Conservation (phyloP, 2,888 invertebrate species). For the Galeopsomyia nigrocyanea region DNA sequence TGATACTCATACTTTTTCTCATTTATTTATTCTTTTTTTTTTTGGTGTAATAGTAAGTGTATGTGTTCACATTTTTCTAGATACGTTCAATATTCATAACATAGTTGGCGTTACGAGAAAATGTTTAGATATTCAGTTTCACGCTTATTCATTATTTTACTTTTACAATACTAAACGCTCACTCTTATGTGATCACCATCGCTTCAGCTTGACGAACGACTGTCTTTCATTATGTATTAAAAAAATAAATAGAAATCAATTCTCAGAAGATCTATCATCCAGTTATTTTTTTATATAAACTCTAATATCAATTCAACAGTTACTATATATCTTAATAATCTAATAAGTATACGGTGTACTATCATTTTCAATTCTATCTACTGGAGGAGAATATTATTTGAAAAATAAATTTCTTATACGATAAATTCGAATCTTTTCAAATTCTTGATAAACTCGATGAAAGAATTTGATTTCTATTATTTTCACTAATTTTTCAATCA, state of each 20-base stretch:
- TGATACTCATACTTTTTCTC: slow-evolving; percentile 33
- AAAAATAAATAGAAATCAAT: slow-evolving; percentile 23
- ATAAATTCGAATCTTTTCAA: no score
- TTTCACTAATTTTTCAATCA: slow-evolving; percentile 3
- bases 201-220: slow-evolving; percentile 1
- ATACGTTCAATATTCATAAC: slow-evolving; percentile 24
- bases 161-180: slow-evolving; percentile 17
- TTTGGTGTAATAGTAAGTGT: slow-evolving; percentile 23
- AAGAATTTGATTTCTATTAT: slow-evolving; percentile 20
- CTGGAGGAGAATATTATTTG: slow-evolving; percentile 6
- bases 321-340: slow-evolving; percentile 18
- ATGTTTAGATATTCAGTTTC: slow-evolving; percentile 9
- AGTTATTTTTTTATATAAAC: slow-evolving; percentile 31
- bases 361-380: slow-evolving; percentile 9
- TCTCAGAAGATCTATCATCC: slow-evolving; percentile 25
- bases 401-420: background rate
- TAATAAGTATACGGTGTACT: slow-evolving; percentile 25
- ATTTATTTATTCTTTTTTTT: background rate
- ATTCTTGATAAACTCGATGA: slow-evolving; percentile 28
- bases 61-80: slow-evolving; percentile 12
- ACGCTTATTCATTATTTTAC: background rate
- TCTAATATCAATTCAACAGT: slow-evolving; percentile 29
- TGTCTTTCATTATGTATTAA: slow-evolving; percentile 1
- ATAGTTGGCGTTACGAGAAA: slow-evolving; percentile 26
- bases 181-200: slow-evolving; percentile 5